phyloP scores from a whole-genome alignment of 2,113 vertebrate species.

The Hipposideros armiger region DNA sequence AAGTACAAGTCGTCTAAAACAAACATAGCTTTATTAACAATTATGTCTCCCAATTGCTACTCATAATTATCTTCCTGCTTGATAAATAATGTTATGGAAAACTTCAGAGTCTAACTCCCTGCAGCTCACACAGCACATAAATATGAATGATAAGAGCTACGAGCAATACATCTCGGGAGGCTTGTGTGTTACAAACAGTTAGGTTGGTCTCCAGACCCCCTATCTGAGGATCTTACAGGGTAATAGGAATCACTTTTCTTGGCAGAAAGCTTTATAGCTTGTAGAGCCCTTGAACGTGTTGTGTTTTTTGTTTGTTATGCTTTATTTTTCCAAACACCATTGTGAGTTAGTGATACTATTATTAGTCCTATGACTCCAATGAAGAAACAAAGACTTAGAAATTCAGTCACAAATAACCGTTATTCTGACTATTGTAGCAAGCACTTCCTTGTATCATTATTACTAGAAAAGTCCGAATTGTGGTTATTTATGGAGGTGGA shows the following conservation, averaged over 20 bases:
- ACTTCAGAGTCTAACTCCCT: conserved; percentile 2
- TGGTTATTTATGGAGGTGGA: neutral
- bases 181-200: neutral
- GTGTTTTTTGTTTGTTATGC: neutral
- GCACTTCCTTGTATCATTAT: neutral
- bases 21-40: conserved; percentile 56
- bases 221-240: neutral
- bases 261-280: neutral
- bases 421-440: neutral
- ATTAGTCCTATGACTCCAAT: neutral
- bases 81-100: conserved; percentile 62
- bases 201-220: neutral
- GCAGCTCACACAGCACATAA: conserved; percentile 29
- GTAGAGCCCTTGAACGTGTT: neutral
- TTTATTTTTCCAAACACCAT: neutral
- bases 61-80: conserved; percentile 54
- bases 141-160: conserved; percentile 50
- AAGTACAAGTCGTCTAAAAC: conserved; percentile 17
- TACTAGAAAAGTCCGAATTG: neutral
- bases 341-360: neutral
- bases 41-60: conserved; percentile 36
- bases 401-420: neutral
- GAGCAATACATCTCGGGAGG: neutral
- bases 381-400: neutral
- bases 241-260: neutral